Evolutionary conservation across 2,888 invertebrate species (phyloP).

Genomic region (Ferdinandea cuprea): DNA sequence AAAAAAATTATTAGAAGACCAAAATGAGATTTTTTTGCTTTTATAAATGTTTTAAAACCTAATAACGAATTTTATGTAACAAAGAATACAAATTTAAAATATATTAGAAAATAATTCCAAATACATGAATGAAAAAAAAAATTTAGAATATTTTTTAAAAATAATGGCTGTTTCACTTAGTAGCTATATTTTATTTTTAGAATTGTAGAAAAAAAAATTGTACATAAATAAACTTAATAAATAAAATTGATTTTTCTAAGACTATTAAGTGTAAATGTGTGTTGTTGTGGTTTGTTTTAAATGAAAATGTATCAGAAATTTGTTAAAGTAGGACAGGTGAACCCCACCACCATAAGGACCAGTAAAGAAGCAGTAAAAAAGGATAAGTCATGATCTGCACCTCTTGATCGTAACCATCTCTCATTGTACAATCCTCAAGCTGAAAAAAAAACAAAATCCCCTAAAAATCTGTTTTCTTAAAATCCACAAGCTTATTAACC

Average conservation of each 20-base stretch:
- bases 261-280: neutral
- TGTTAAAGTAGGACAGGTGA: too few relatives aligned
- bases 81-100: neutral
- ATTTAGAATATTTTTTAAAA: constrained; percentile 36
- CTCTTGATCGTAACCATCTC: too few relatives aligned
- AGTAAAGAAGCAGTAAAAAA: too few relatives aligned
- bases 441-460: too few relatives aligned
- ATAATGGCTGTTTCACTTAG: constrained; percentile 49
- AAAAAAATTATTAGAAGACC: constrained; percentile 9
- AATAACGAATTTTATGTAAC: constrained; percentile 26
- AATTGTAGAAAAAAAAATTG: neutral
- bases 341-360: too few relatives aligned
- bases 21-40: constrained; percentile 4
- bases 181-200: constrained; percentile 14
- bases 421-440: too few relatives aligned
- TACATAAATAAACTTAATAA: constrained; percentile 16
- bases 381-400: too few relatives aligned
- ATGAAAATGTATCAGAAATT: neutral
- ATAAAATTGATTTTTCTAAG: constrained; percentile 30
- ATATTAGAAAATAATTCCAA: neutral
- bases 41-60: constrained; percentile 4
- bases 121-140: constrained; percentile 3
- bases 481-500: too few relatives aligned
- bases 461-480: too few relatives aligned
- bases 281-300: neutral